Evolutionary conservation across 37 sponge, comb jelly and placozoan species (phyloP), one percentile per base, ranked within the genome.

Genomic region (Theonella swinhoei): DNA sequence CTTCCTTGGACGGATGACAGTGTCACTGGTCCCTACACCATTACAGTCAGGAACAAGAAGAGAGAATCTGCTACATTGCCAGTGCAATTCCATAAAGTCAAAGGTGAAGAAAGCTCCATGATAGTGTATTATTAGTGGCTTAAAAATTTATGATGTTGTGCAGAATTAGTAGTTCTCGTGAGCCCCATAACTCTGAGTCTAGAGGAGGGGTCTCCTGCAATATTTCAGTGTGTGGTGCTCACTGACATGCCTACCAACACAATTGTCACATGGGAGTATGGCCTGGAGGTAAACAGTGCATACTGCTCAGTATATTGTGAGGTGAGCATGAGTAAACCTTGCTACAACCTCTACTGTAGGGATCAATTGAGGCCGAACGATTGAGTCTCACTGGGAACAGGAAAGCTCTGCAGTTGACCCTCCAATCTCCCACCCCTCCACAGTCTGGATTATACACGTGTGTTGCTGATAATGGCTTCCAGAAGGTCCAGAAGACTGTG

Each of bases 401-500:
- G 25, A 67, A 24, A 35, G 83, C 60, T 1, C 28, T 75, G 61
- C 25, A 71, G 58, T 28, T 84, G 39, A 76, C 77, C 7, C 29
- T 84, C 24, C n/a, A 35, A 17, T 29, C 34, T 5, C 19, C 72
- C 3, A 61, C 24, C 32, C 28, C 42, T 43, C 17, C 77, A 17
- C 60, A 86, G 41, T 79, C 87, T 26, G 87, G 87, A 43, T 1
- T 36, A 8, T 86, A 86, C 65, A 42, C 62, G 35, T 86, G 87
- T 37, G 42, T 63, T 3, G 80, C 87, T 64, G 61, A 39, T 4
- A 79, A 86, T 42, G 30, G 32, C 43, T 72, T 64, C 28, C 71
- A 79, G 28, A 73, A 26, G 32, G 54, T 2, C 29, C 22, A 36
- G 2, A 28, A 25, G 26, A 17, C 25, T 26, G 74, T 79, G 0